These are phyloP conservation scores for Nesometra sesokonis DNA, from an alignment of 35 echinoderm and acorn worm genomes.

Conservation along the genomic window DNA sequence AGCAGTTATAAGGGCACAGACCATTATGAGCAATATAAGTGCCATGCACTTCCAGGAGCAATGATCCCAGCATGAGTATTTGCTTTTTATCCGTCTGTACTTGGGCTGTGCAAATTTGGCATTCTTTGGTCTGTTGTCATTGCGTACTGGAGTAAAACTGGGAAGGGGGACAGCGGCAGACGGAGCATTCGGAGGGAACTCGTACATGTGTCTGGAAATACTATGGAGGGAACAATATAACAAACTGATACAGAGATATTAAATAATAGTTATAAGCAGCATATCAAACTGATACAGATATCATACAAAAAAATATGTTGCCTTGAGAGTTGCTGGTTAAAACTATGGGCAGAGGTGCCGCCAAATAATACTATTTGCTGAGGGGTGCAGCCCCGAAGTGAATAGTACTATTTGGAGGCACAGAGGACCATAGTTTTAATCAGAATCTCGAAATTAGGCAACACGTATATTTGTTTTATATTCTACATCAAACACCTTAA, in stretches of 20 bases:
- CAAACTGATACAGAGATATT: neutral
- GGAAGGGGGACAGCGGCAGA: neutral
- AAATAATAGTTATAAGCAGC: no score
- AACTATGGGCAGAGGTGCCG: no score
- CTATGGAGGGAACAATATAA: neutral
- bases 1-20: neutral
- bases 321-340: no score
- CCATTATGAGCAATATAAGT: neutral
- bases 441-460: no score
- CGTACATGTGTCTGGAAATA: neutral
- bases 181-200: neutral
- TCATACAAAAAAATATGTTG: no score
- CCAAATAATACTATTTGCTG: no score
- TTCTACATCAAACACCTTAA: no score
- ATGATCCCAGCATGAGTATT: conserved; percentile 5
- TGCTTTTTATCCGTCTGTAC: conserved; percentile 18
- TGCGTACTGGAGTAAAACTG: conserved; percentile 22
- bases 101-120: conserved; percentile 13
- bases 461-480: no score
- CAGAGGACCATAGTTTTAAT: no score
- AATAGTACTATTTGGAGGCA: no score
- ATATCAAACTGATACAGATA: no score
- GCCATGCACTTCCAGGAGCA: neutral
- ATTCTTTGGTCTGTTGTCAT: conserved; percentile 19
- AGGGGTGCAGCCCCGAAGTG: no score